A percentile compares a stretch with the other conserved stretches of the same genome.
phyloP scores from a whole-genome alignment of 2,888 invertebrate species.

The Gymnosoma rotundatum region DNA sequence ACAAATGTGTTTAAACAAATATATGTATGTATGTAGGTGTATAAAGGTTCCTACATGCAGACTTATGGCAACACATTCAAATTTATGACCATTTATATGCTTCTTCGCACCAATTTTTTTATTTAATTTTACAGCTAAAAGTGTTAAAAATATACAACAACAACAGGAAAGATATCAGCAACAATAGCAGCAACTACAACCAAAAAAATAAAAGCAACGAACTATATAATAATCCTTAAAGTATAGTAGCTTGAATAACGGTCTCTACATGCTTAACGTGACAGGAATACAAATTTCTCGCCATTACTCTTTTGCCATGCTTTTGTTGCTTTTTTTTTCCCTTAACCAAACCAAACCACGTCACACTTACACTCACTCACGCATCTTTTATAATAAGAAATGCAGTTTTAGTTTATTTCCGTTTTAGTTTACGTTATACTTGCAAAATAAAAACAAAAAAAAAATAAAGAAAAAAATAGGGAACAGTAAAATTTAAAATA shows the following conservation, averaged over 20 bases:
- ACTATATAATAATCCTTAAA: constrained; percentile 68
- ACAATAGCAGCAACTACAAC: constrained; percentile 42
- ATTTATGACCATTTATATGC: constrained; percentile 42
- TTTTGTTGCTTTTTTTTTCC: too few relatives aligned
- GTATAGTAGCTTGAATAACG: constrained; percentile 70
- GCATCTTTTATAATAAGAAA: constrained; percentile 32
- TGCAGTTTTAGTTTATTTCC: constrained; percentile 59
- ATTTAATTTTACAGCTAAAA: constrained; percentile 41
- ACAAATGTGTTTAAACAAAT: too few relatives aligned
- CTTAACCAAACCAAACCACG: not conserved
- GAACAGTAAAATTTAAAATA: not conserved
- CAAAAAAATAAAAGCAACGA: constrained; percentile 32
- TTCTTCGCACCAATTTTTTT: constrained; percentile 17
- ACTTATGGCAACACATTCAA: constrained; percentile 38
- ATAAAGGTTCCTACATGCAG: not conserved
- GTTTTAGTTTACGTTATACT: constrained; percentile 37
- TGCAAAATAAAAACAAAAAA: not conserved
- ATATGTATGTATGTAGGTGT: too few relatives aligned
- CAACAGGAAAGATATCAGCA: constrained; percentile 5
- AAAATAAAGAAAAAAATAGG: not conserved
- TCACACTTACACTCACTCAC: not conserved
- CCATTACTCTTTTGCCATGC: constrained; percentile 40
- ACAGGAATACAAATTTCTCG: constrained; percentile 76
- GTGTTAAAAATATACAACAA: constrained; percentile 54
- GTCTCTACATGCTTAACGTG: constrained; percentile 75